phyloP scores from a whole-genome alignment of 2,113 vertebrate genomes.

The Oncorhynchus mykiss region DNA sequence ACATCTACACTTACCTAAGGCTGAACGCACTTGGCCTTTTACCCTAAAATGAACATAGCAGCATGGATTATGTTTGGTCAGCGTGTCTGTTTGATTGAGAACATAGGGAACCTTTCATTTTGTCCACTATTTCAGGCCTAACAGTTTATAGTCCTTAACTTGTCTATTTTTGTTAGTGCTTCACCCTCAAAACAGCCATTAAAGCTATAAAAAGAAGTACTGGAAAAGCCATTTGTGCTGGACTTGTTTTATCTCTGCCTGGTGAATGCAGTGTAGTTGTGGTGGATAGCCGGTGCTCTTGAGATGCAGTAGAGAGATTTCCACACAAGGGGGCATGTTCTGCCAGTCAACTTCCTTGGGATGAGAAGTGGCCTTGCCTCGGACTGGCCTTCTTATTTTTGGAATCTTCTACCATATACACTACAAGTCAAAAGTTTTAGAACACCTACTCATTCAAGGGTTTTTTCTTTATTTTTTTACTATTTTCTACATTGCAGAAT shows the following conservation, averaged over 20 bases:
- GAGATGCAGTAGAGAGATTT: conserved; percentile 25
- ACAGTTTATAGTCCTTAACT: conserved; percentile 55
- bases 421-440: too few relatives aligned
- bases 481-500: too few relatives aligned
- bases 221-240: conserved; percentile 62
- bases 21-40: conserved; percentile 27
- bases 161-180: conserved; percentile 66
- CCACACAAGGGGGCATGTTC: conserved; percentile 68
- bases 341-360: conserved; percentile 22
- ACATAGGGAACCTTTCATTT: conserved; percentile 60
- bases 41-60: conserved; percentile 18
- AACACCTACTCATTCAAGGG: too few relatives aligned
- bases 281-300: neutral
- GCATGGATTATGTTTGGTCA: conserved; percentile 43
- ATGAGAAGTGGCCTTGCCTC: conserved; percentile 25
- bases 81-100: conserved; percentile 36
- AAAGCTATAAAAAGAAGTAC: conserved; percentile 62
- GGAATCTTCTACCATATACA: conserved; percentile 32
- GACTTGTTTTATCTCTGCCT: conserved; percentile 39
- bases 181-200: conserved; percentile 63
- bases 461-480: too few relatives aligned
- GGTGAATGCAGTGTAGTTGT: conserved; percentile 43
- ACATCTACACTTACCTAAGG: conserved; percentile 36
- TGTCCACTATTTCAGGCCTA: conserved; percentile 53
- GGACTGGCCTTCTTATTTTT: conserved; percentile 61